Base-by-base conservation (phyloP, 2,888 invertebrate species). In the Sarcophaga carnaria region DNA sequence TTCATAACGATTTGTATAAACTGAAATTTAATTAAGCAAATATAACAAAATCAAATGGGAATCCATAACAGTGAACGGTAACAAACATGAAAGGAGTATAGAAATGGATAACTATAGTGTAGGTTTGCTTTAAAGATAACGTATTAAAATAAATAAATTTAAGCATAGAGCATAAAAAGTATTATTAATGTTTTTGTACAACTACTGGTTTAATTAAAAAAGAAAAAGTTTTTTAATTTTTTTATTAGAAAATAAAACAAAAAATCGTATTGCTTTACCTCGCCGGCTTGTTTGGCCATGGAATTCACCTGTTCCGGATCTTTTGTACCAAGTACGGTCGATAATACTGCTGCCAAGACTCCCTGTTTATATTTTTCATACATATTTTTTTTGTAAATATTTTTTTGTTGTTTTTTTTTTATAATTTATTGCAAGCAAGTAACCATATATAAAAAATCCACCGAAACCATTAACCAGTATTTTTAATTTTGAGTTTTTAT, bases 281-380 rank as follows among this genome's bases (percentile, higher is more conserved):
- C 97, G 94, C 97, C 97, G 94, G 98, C 97, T 94, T 98, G 97
- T 95, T 97, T 97, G 95, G 97, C 98, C 97, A 98, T 97, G 95
- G 96, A 96, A 95, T 97, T 96, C 94, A 97, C 97, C 95, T 97
- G 97, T 94, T 97, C 96, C 93, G 97, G 97, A 95, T 98, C 97
- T 95, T 96, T 96, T 94, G 96, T 96, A 95, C 97, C 97, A 95
- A 98, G 96, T 95, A 98, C 95, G 94, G 97, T 96, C 94, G 97
- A 96, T 95, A 98, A 96, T 94, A 98, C 96, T 94, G 97, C 97
- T 94, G 97, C 97, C 96, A 98, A 96, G 95, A 98, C 96, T 94
- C 97, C 97, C 98, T 98, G 97, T 95, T 82, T 81, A 66, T 79
- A 80, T 87, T 80, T 80, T 6, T 80, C 78, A 37, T 37, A 37